Percentiles rank a stretch among this genome's conserved stretches.
These are phyloP conservation scores for Limnephilus rhombicus DNA, from an alignment of 2,888 invertebrate genomes.

Conservation along the genomic window DNA sequence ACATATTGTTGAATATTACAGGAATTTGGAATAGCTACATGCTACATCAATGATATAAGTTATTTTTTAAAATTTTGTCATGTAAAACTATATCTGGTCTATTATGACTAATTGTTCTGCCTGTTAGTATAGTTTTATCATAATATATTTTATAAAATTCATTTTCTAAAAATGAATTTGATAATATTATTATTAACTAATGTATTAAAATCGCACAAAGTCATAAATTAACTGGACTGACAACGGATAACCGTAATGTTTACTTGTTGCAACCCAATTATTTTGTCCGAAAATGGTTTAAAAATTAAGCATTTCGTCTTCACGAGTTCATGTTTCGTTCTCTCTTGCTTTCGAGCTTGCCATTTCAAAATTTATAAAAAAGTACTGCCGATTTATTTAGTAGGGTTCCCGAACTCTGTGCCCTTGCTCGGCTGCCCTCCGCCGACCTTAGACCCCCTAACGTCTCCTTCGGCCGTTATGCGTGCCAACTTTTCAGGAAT, in stretches of 20 bases:
- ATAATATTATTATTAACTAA: too few relatives aligned
- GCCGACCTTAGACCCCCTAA: neutral
- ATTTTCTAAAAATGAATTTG: too few relatives aligned
- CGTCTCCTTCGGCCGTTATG: constrained; percentile 41
- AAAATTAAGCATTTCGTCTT: neutral
- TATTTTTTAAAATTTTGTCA: too few relatives aligned
- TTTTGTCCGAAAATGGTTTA: neutral
- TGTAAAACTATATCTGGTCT: too few relatives aligned
- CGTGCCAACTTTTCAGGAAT: constrained; percentile 60
- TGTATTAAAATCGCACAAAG: too few relatives aligned
- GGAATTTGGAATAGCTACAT: too few relatives aligned
- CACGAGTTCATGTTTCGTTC: neutral
- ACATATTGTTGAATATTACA: too few relatives aligned
- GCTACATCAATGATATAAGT: too few relatives aligned
- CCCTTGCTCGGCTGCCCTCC: neutral
- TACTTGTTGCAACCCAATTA: neutral
- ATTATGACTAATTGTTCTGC: too few relatives aligned
- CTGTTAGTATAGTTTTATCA: too few relatives aligned
- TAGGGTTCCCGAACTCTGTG: neutral
- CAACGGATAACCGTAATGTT: neutral
- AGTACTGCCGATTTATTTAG: constrained; percentile 15
- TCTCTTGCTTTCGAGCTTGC: neutral
- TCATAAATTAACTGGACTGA: too few relatives aligned
- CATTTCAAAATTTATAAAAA: constrained; percentile 25
- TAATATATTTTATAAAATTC: too few relatives aligned